Base-by-base conservation (phyloP, 1,140 invertebrate species). In the Cydia fagiglandana region DNA sequence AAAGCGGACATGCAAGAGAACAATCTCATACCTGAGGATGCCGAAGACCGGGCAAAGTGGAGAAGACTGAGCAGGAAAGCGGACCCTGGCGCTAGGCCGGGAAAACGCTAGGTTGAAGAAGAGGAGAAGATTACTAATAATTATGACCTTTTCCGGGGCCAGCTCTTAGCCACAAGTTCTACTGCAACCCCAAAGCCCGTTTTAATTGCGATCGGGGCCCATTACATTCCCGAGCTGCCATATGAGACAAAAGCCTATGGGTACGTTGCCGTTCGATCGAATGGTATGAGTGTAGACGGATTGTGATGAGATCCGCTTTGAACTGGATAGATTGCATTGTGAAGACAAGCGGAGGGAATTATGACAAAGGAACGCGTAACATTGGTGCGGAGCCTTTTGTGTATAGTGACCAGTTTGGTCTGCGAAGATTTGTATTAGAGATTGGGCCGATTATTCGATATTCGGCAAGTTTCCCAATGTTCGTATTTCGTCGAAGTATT, bases 191-290 rank as follows among this genome's bases (percentile, higher is more conserved):
- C n/a, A 68, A 70, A 70, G 30, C n/a, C 38, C 66, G 34, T 70
- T 70, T 38, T 70, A 70, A 70, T 70, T 45, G 66, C 66, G n/a
- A 17, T 17, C n/a, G n/a, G 64, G 56, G 56, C 24, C 56, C 56
- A 70, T 70, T 70, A 38, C 66, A 70, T 24, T 24, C 17, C 56
- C 17, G 20, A 61, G 20, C 53, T 9, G 56, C 20, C 56, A 61
- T 61, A 24, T 61, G 20, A 61, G 56, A 61, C 56, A 61, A 61
- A 56, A 61, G 56, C 56, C 56, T 53, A 24, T 61, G 56, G 17
- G 24, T 53, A 53, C 17, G 53, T 24, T 61, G 56, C 56, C 50
- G 45, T 13, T n/a, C 50, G 50, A 53, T 61, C 56, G 10, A 61
- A 61, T 61, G 56, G 56, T 10, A 24, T 61, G 20, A 56, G 20